These are phyloP conservation scores for Neoscelio sp. DNA, from an alignment of 2,888 invertebrate genomes.

Conservation along the genomic window DNA sequence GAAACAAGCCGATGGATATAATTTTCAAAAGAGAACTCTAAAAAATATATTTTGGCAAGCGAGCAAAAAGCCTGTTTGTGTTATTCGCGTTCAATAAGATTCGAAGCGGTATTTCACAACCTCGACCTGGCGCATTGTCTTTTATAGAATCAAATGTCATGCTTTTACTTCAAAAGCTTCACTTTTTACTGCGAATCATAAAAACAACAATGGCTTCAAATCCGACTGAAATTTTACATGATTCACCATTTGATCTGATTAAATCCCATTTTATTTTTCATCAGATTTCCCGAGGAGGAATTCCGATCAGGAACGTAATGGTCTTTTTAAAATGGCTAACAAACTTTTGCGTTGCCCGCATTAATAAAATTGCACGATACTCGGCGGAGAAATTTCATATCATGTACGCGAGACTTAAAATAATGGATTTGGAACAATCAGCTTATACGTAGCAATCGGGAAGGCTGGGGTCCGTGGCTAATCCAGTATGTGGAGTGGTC, in stretches of 20 bases:
- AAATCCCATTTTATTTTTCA: conserved; percentile 16
- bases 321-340: conserved; percentile 7
- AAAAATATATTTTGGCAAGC: conserved; percentile 59
- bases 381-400: conserved; percentile 16
- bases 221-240: conserved; percentile 40
- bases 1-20: conserved; percentile 39
- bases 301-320: conserved; percentile 25
- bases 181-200: conserved; percentile 54
- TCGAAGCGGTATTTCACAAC: conserved; percentile 45
- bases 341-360: conserved; percentile 24
- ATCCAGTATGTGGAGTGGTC: conserved; percentile 37
- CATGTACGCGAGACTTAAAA: conserved; percentile 25
- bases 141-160: conserved; percentile 55
- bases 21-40: conserved; percentile 50
- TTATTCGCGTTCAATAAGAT: conserved; percentile 57
- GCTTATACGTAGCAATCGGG: conserved; percentile 51
- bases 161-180: conserved; percentile 50
- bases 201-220: conserved; percentile 55
- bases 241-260: conserved; percentile 47
- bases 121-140: conserved; percentile 43
- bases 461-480: conserved; percentile 51
- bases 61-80: conserved; percentile 51
- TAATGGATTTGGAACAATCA: conserved; percentile 66
- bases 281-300: conserved; percentile 6
- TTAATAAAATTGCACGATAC: conserved; percentile 48